A percentile compares a stretch with the other conserved stretches of the same genome.
These are phyloP conservation scores for Camponotus fellah DNA, from an alignment of 2,888 invertebrate genomes.

Conservation along the genomic window DNA sequence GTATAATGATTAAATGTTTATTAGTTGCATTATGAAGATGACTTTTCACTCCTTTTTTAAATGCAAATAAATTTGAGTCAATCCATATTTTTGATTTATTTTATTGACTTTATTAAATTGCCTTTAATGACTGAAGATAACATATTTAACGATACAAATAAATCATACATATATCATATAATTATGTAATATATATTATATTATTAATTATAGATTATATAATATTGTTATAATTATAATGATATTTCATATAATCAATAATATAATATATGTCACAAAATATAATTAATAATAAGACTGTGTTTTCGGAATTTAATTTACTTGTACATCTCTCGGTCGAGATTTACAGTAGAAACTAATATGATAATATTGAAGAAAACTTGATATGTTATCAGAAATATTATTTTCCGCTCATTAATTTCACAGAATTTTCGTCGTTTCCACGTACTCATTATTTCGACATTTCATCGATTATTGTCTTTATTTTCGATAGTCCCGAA, in stretches of 20 bases:
- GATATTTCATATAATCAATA: not conserved
- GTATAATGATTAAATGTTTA: constrained; percentile 27
- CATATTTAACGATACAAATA: not conserved
- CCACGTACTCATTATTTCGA: constrained; percentile 22
- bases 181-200: not conserved
- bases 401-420: not conserved
- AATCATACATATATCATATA: not conserved
- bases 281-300: not conserved
- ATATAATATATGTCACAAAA: not conserved
- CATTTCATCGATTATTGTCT: constrained; percentile 65
- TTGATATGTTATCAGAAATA: not conserved
- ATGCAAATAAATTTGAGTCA: not conserved
- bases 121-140: not conserved
- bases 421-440: not conserved
- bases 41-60: not conserved
- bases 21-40: not conserved
- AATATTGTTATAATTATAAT: not conserved
- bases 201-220: not conserved
- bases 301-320: not conserved
- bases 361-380: not conserved
- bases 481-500: constrained; percentile 32
- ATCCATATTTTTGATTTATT: not conserved
- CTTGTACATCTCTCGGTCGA: not conserved
- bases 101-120: not conserved
- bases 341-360: not conserved